A percentile compares a stretch with the other conserved stretches of the same genome.
These are phyloP conservation scores for Phortica magna DNA, from an alignment of 2,888 invertebrate genomes.

Conservation along the genomic window DNA sequence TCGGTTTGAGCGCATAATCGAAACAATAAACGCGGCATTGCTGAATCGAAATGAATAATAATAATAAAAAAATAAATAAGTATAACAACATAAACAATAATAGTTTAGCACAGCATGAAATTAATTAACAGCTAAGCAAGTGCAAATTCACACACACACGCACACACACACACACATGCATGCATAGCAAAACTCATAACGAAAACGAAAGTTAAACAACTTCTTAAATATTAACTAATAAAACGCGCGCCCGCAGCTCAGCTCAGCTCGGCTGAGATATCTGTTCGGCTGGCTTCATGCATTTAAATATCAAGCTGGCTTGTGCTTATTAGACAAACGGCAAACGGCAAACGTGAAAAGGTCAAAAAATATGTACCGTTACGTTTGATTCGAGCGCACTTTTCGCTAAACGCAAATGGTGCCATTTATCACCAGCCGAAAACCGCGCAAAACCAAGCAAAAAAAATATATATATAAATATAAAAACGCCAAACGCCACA, in stretches of 20 bases:
- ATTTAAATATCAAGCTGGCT: conserved; percentile 63
- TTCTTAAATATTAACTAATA: conserved; percentile 11
- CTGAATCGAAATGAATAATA: not conserved
- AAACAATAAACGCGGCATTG: conserved; percentile 22
- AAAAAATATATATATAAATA: too few relatives aligned
- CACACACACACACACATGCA: not conserved
- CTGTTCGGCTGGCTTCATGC: conserved; percentile 43
- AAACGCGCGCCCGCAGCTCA: conserved; percentile 16
- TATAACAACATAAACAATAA: not conserved
- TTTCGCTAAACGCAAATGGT: conserved; percentile 58
- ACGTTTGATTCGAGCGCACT: conserved; percentile 25
- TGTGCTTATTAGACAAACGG: conserved; percentile 39
- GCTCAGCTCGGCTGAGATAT: not conserved
- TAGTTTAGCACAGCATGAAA: conserved; percentile 7
- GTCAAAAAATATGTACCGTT: conserved; percentile 65
- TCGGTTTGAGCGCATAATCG: conserved; percentile 17
- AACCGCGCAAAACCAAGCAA: conserved; percentile 15
- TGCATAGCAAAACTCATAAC: not conserved
- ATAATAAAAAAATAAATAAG: not conserved
- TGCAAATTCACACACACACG: not conserved
- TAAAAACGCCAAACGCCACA: conserved; percentile 46
- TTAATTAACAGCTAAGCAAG: conserved; percentile 20
- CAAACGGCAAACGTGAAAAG: conserved; percentile 56
- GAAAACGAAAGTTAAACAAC: conserved; percentile 23
- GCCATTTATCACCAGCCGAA: conserved; percentile 54